Evolutionary conservation across 2,888 invertebrate species (phyloP).

Genomic region (Ceramica pisi): DNA sequence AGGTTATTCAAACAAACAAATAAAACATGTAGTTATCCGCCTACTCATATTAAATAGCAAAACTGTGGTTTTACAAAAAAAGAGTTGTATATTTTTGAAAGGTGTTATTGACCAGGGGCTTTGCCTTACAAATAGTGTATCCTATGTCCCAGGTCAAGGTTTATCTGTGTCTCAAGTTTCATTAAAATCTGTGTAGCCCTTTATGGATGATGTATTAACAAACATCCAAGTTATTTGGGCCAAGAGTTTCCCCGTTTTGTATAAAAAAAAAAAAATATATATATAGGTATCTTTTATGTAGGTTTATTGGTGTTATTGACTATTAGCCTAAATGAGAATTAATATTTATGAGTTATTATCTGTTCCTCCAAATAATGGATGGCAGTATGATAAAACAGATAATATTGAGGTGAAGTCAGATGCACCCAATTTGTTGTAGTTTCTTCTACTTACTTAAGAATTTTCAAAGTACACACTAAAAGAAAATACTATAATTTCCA

Average conservation of each 20-base stretch:
- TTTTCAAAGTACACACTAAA: not conserved
- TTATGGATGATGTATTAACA: not conserved
- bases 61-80: not conserved
- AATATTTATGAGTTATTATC: too few species aligned
- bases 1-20: not conserved
- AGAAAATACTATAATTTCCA: not conserved
- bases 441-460: not conserved
- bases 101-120: not conserved
- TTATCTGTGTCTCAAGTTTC: not conserved
- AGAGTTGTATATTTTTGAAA: not conserved
- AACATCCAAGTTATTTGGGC: not conserved
- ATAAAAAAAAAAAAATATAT: too few species aligned
- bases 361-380: too few species aligned
- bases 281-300: not conserved
- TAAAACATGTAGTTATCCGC: not conserved
- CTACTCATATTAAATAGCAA: slow-evolving; percentile 19
- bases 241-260: too few species aligned
- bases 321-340: not conserved
- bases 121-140: not conserved
- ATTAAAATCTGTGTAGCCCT: not conserved
- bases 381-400: not conserved
- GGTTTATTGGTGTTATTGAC: not conserved
- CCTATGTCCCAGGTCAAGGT: not conserved
- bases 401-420: too few species aligned
- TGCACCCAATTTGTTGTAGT: not conserved